Base-by-base conservation (phyloP, 2,888 invertebrate genomes). In the Tortricodes alternella region DNA sequence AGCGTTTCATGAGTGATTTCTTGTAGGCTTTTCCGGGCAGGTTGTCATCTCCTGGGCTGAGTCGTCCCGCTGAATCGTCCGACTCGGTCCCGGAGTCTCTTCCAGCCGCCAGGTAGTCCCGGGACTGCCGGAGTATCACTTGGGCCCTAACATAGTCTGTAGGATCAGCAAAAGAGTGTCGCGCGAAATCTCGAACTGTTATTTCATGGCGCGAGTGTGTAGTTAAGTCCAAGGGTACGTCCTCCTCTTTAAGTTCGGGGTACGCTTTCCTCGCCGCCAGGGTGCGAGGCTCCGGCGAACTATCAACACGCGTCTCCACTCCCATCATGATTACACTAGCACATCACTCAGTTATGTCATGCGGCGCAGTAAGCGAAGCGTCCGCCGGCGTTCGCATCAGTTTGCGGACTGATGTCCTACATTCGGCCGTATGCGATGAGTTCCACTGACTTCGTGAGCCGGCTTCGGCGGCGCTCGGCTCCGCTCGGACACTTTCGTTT, bases 1-100 rank as follows among this genome's bases (percentile, higher is more conserved):
- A 97, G 93, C 97, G 92, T 91, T 96, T 96, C 94, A 97, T 97
- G 74, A 97, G 94, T 76, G 95, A 96, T 87, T 97, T 97, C 93
- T 97, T 97, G 92, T 97, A 97, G 44, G 97, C 95, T 70, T 91
- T 91, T 62, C 92, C 92, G 61, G 80, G 78, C 68, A 80, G 75
- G 65, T 83, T 78, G 37, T 89, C 92, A 46, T 93, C 92, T 75
- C 93, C 89, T 77, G 94, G 92, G 85, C 93, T 91, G 86, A 92
- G 87, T 77, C 93, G 80, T 74, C 92, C 94, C 70, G 95, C 95
- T 60, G 96, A 95, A 83, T 96, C 96, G 67, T 96, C 96, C 59
- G 96, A 95, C 74, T 95, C 95, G 41, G 94, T 94, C 43, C 95
- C 95, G 68, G 95, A 95, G 84, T 95, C 94, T 51, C 93, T 90